Base-by-base conservation (phyloP, 2,113 vertebrate species). In the Solea solea region DNA sequence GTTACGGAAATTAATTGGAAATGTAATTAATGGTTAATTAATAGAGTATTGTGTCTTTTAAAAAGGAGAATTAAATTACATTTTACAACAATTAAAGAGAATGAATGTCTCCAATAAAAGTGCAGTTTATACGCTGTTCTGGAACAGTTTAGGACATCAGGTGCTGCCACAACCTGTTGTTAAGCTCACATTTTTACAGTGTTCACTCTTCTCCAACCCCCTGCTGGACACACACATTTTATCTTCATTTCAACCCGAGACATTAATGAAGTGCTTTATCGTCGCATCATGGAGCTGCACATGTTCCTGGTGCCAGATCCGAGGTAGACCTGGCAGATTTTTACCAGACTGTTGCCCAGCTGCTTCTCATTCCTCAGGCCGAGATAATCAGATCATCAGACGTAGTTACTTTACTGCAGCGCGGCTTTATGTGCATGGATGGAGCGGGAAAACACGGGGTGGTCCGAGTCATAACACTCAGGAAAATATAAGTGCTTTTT, bases 241-340 rank as follows among this genome's bases (percentile, higher is more conserved):
- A 73, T 81, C 59, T 80, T 64, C 69, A 80, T 83, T 87, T 81
- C 80, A 82, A 74, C 69, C 77, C 69, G 67, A 68, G 64, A 73
- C 78, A 76, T 88, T 88, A 80, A 86, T 88, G 61, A 92, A 87
- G 49, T 83, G 74, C 66, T 89, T 88, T 52, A 86, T 85, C 61
- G 80, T 69, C 74, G 13, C 73, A 77, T 50, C 73, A 77, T 50
- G 61, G 48, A 54, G 67, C 75, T 45, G 48, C 73, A 75, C 69
- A 60, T 62, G 70, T 80, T 80, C 21, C 75, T 67, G 72, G 80
- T 72, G 80, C 81, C 84, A 86, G 71, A 55, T 62, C 77, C 66
- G 39, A 56, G 71, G 69, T 69, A 75, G 74, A 57, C 60, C 76
- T 84, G 74, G 75, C 87, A 77, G 72, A 40, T 8, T 21, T 57